phyloP scores from a whole-genome alignment of 2,888 invertebrate genomes.

The Sinhomidia bicolor region DNA sequence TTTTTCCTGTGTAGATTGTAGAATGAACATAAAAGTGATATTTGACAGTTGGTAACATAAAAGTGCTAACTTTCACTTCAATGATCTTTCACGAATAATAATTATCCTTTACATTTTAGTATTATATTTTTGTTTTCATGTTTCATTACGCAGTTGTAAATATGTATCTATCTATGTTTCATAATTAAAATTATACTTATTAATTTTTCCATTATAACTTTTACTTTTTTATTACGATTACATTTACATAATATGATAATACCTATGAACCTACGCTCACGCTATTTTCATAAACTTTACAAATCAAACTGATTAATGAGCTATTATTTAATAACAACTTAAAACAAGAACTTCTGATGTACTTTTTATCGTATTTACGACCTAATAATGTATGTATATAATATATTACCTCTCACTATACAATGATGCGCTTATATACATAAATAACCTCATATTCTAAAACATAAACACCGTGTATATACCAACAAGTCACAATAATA shows the following conservation, averaged over 20 bases:
- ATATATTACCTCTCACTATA: conserved; percentile 9
- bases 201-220: not conserved
- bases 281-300: no score
- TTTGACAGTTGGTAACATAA: conserved; percentile 48
- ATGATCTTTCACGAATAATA: conserved; percentile 9
- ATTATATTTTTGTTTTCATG: not conserved
- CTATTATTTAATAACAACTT: not conserved
- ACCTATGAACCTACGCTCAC: no score
- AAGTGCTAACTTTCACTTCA: not conserved
- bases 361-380: not conserved
- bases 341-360: no score
- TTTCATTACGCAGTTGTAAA: not conserved
- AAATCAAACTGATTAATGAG: no score
- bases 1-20: not conserved
- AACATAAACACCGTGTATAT: not conserved
- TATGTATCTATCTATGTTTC: not conserved
- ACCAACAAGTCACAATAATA: not conserved
- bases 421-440: not conserved
- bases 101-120: not conserved
- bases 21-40: conserved; percentile 34
- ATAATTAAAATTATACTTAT: not conserved
- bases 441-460: not conserved
- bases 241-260: no score
- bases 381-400: not conserved
- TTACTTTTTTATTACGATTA: not conserved